phyloP scores from a whole-genome alignment of 2,888 invertebrate genomes.

The Athalia rosae region DNA sequence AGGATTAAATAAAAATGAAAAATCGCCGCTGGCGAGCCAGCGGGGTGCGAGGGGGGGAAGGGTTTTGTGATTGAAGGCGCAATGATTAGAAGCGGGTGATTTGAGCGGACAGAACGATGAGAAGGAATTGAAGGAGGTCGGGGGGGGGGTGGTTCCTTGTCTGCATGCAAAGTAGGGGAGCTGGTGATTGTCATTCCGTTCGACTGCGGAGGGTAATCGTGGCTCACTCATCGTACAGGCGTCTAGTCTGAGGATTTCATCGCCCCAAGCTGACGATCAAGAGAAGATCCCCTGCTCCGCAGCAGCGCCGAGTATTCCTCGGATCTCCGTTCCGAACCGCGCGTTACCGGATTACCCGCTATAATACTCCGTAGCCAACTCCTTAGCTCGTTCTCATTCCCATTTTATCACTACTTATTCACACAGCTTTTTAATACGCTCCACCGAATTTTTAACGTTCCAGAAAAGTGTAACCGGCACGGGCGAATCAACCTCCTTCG shows the following conservation, averaged over 20 bases:
- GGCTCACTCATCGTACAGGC: conserved; percentile 25
- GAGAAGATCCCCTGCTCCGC: conserved; percentile 1
- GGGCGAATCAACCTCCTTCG: neutral
- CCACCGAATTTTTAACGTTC: neutral
- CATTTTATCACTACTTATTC: neutral
- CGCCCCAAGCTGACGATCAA: neutral
- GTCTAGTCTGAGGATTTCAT: conserved; percentile 1
- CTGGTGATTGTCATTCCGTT: conserved; percentile 54
- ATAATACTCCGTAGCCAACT: no score
- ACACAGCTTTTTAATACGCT: neutral
- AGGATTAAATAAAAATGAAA: no score
- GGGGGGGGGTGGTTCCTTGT: conserved; percentile 19
- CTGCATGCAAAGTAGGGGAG: conserved; percentile 54
- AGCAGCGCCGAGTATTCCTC: neutral
- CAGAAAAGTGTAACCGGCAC: neutral
- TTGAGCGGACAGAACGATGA: conserved; percentile 38
- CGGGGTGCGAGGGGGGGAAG: neutral
- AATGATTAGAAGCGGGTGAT: conserved; percentile 53
- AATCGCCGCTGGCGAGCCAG: neutral
- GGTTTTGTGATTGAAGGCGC: conserved; percentile 47
- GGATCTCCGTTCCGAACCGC: neutral
- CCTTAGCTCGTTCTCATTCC: neutral
- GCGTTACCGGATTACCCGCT: neutral
- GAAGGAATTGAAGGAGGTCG: neutral
- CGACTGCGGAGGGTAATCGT: conserved; percentile 24